A percentile compares a stretch with the other conserved stretches of the same genome.
These are phyloP conservation scores for Heteractis magnifica DNA, from an alignment of 92 coral and sea anemone genomes.

Conservation along the genomic window DNA sequence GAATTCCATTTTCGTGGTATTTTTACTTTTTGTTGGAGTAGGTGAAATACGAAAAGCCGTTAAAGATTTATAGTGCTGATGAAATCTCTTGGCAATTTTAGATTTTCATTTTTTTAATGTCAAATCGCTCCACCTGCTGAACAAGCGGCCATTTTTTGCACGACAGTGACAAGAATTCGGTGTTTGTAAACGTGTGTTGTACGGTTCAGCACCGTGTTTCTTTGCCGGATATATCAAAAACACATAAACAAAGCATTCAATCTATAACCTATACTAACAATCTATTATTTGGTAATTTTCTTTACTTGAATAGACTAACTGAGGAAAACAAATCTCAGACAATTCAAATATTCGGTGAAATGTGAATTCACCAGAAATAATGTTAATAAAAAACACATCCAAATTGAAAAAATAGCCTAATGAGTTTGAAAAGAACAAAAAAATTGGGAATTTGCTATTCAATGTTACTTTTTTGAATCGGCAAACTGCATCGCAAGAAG, in stretches of 20 bases:
- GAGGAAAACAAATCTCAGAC: neutral
- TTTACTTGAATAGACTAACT: neutral
- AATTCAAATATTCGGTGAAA: neutral
- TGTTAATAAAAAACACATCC: neutral
- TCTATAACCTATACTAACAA: neutral
- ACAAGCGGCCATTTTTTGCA: neutral
- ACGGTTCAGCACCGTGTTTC: neutral
- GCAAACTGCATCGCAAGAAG: no score
- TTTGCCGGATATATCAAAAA: neutral
- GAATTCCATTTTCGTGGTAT: neutral
- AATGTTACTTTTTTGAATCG: no score
- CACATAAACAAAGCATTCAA: neutral
- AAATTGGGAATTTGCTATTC: neutral
- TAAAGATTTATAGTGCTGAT: conserved; percentile 7
- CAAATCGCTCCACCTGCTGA: neutral
- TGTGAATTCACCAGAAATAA: neutral
- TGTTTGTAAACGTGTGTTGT: neutral
- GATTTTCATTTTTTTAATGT: neutral
- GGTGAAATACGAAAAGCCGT: neutral
- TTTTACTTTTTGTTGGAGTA: conserved; percentile 11
- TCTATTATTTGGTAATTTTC: neutral
- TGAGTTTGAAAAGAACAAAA: neutral
- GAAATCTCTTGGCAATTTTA: conserved; percentile 6
- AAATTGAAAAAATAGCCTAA: neutral
- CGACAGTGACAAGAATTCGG: neutral